These are phyloP conservation scores for Tychaedon coryphoeus DNA, from an alignment of 2,113 vertebrate genomes.

Conservation along the genomic window DNA sequence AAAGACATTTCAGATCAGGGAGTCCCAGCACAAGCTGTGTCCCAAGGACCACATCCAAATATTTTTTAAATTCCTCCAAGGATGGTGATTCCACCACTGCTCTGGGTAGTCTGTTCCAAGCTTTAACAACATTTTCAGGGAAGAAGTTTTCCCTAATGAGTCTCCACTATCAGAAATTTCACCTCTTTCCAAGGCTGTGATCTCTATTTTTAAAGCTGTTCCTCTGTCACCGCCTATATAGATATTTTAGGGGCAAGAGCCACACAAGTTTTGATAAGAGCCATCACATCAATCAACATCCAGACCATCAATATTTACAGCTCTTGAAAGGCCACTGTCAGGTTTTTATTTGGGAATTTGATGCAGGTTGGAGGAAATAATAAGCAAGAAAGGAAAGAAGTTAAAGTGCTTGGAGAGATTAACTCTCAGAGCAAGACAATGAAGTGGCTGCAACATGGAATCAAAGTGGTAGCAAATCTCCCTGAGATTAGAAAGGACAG, in stretches of 20 bases:
- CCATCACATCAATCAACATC: neutral
- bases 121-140: neutral
- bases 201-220: neutral
- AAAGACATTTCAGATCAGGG: neutral
- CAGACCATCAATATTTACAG: neutral
- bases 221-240: neutral
- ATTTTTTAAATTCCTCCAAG: neutral
- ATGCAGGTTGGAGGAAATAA: neutral
- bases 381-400: neutral
- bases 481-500: neutral
- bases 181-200: neutral
- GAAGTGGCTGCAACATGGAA: neutral
- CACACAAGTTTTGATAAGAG: neutral
- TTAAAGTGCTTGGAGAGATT: neutral
- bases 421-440: constrained; percentile 1
- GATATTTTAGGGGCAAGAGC: neutral
- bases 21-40: neutral
- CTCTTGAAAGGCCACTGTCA: neutral
- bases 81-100: neutral
- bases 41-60: neutral
- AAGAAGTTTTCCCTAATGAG: neutral
- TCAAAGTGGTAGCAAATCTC: neutral
- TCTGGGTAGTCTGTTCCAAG: neutral
- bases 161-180: neutral
- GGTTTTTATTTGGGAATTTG: neutral